Conservation (phyloP, 2,888 invertebrate species). For the Lasius fuliginosus region DNA sequence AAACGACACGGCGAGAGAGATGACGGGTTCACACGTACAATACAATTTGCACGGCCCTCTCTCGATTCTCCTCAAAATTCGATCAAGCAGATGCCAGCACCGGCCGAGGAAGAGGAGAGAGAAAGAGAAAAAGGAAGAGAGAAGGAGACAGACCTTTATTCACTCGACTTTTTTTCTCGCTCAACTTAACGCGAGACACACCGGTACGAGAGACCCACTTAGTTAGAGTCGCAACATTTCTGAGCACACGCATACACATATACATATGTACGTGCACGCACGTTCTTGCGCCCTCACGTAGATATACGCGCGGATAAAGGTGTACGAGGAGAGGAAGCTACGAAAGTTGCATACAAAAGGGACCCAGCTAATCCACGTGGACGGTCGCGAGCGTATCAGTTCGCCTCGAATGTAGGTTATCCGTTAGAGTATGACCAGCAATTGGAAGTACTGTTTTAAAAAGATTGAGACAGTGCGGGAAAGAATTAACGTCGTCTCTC, state of each 20-base stretch:
- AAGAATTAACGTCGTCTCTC: not conserved
- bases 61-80: constrained; percentile 35
- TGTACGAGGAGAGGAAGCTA: constrained; percentile 77
- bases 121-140: not conserved
- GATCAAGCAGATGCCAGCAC: constrained; percentile 49
- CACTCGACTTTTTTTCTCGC: constrained; percentile 34
- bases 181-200: constrained; percentile 56
- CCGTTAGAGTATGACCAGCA: constrained; percentile 82
- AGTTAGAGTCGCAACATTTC: constrained; percentile 42
- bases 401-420: constrained; percentile 82
- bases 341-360: constrained; percentile 84
- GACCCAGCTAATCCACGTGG: constrained; percentile 75
- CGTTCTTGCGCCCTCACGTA: constrained; percentile 52
- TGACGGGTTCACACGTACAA: constrained; percentile 20
- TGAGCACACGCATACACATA: constrained; percentile 25
- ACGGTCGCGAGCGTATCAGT: constrained; percentile 75
- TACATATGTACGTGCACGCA: not conserved
- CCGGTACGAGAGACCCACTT: constrained; percentile 71
- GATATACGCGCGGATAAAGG: constrained; percentile 69
- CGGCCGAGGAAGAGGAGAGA: not conserved
- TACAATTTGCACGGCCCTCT: constrained; percentile 12
- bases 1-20: constrained; percentile 32
- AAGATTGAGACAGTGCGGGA: constrained; percentile 21
- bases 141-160: constrained; percentile 25
- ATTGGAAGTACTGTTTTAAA: constrained; percentile 70